phyloP scores from a whole-genome alignment of 2,797 vertebrate species.

The Balearica regulorum region DNA sequence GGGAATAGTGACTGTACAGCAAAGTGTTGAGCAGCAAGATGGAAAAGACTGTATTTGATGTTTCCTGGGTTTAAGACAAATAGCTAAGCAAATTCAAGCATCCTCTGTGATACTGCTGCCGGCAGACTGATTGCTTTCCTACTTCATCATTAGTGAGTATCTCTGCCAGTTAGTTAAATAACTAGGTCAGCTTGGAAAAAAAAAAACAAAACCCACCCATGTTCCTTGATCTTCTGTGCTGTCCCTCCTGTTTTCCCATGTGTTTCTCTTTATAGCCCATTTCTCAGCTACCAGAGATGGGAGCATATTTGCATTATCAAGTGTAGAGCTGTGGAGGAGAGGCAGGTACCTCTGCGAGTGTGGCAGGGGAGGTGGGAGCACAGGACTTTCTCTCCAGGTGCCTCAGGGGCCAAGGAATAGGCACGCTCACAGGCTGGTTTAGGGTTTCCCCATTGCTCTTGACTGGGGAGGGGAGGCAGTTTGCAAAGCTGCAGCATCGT shows the following conservation, averaged over 20 bases:
- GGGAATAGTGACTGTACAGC: neutral
- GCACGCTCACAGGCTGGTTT: rapidly evolving
- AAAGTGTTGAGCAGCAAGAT: neutral
- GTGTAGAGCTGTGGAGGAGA: neutral
- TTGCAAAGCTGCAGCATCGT: neutral
- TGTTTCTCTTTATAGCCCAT: slow-evolving; percentile 34
- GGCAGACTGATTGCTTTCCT: slow-evolving; percentile 15
- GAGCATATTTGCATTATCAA: neutral
- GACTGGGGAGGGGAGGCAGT: neutral
- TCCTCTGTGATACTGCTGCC: slow-evolving; percentile 21
- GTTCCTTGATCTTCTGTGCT: slow-evolving; percentile 43
- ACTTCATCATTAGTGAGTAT: slow-evolving; percentile 6
- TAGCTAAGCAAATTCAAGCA: neutral
- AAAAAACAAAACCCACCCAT: neutral
- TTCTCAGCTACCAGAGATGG: neutral
- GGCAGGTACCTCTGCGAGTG: neutral
- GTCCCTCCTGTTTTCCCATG: slow-evolving; percentile 39
- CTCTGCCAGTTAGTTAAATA: slow-evolving; percentile 49
- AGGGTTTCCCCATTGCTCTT: neutral
- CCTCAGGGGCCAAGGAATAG: neutral
- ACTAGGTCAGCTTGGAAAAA: slow-evolving; percentile 38
- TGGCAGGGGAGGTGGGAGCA: neutral
- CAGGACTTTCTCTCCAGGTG: neutral
- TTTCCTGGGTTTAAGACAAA: slow-evolving; percentile 4
- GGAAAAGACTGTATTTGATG: neutral